A percentile compares a stretch with the other conserved stretches of the same genome.
These are phyloP conservation scores for Stichodactyla helianthus DNA, from an alignment of 64 coral and sea anemone species.

Conservation along the genomic window DNA sequence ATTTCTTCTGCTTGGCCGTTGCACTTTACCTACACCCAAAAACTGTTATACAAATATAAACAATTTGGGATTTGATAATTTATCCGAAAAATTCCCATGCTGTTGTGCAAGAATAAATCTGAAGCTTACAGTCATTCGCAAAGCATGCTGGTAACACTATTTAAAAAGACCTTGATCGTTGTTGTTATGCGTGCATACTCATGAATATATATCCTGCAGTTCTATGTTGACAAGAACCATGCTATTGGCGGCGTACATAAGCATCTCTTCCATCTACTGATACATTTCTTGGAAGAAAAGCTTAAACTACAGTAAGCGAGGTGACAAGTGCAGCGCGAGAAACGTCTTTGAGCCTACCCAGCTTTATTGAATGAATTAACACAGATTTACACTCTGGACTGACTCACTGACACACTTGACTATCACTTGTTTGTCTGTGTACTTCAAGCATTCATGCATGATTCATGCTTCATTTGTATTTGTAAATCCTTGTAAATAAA, in stretches of 20 bases:
- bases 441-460: background rate
- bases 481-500: background rate
- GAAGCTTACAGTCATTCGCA: too few relatives aligned
- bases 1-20: too few relatives aligned
- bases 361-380: background rate
- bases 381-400: background rate
- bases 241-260: constrained; percentile 45
- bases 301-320: constrained; percentile 8
- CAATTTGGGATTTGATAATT: too few relatives aligned
- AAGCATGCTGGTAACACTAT: too few relatives aligned
- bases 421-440: background rate
- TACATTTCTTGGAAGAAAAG: constrained; percentile 67
- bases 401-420: background rate
- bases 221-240: constrained; percentile 72
- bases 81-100: too few relatives aligned
- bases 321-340: background rate
- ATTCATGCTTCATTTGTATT: background rate
- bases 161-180: too few relatives aligned
- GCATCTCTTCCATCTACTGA: constrained; percentile 77
- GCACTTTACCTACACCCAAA: too few relatives aligned
- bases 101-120: too few relatives aligned
- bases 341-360: background rate
- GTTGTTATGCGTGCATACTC: background rate
- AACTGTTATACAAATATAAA: too few relatives aligned
- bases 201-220: constrained; percentile 31